phyloP scores from a whole-genome alignment of 2,113 vertebrate genomes.

The Haplochromis burtoni region DNA sequence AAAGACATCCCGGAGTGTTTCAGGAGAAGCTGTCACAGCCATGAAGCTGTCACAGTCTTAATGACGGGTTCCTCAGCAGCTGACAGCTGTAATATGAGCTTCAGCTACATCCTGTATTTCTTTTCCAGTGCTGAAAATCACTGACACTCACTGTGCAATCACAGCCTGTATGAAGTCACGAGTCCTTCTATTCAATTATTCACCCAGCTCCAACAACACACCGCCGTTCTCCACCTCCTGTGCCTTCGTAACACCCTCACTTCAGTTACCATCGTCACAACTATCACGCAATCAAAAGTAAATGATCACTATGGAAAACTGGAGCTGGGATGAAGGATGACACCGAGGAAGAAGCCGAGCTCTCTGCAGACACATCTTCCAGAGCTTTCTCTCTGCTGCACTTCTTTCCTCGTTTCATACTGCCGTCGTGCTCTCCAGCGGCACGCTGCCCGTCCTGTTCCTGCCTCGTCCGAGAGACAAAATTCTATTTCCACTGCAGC shows the following conservation, averaged over 20 bases:
- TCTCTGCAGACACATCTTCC: background rate
- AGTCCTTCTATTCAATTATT: background rate
- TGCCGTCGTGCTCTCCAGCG: background rate
- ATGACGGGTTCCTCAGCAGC: background rate
- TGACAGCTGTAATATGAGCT: background rate
- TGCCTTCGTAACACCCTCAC: background rate
- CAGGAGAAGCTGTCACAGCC: background rate
- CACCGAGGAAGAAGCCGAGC: background rate
- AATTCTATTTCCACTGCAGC: background rate
- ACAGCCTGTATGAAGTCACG: background rate
- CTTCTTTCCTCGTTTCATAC: background rate
- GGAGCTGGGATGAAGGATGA: background rate
- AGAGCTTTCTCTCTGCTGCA: background rate
- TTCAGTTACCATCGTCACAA: background rate
- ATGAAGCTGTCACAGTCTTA: background rate
- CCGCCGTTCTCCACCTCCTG: background rate
- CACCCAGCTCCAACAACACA: background rate
- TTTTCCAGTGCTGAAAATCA: background rate
- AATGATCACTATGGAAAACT: background rate
- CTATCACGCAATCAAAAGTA: background rate
- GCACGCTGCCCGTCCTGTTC: background rate
- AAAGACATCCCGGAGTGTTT: background rate
- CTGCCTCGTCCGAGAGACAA: background rate
- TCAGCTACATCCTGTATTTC: background rate
- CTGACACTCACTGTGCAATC: background rate